Evolutionary conservation across 1,140 invertebrate genomes (phyloP).

Genomic region (Oscheius sp.): DNA sequence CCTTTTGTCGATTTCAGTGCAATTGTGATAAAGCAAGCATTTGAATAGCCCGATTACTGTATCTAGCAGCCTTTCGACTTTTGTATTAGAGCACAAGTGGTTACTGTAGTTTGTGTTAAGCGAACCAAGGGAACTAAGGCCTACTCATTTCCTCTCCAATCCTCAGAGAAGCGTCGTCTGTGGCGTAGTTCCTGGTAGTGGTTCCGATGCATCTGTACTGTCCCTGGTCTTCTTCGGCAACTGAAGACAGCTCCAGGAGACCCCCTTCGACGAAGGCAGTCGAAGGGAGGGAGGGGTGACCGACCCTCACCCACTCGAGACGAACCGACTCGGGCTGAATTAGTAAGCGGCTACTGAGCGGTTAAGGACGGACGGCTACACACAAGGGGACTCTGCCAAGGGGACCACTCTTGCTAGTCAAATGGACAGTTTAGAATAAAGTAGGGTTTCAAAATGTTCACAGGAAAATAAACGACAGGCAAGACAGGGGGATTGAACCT

Average conservation of each 20-base stretch:
- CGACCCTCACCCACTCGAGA: slow-evolving; percentile 52
- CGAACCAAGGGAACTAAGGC: too few relatives aligned
- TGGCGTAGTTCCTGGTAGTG: slow-evolving; percentile 44
- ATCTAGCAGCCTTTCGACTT: too few relatives aligned
- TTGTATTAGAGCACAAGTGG: too few relatives aligned
- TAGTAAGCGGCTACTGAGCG: slow-evolving; percentile 6
- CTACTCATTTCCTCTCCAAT: too few relatives aligned
- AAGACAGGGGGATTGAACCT: too few relatives aligned
- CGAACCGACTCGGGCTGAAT: slow-evolving; percentile 51
- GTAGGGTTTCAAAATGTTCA: too few relatives aligned
- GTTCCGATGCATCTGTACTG: slow-evolving; percentile 53
- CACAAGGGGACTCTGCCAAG: background rate
- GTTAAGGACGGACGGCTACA: slow-evolving; percentile 1
- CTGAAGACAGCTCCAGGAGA: slow-evolving; percentile 48
- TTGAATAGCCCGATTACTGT: too few relatives aligned
- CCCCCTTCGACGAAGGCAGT: slow-evolving; percentile 43
- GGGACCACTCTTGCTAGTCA: background rate
- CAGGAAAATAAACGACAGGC: too few relatives aligned
- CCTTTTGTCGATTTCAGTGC: too few relatives aligned
- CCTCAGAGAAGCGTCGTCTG: slow-evolving; percentile 53
- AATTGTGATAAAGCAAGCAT: too few relatives aligned
- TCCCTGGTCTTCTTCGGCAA: slow-evolving; percentile 43
- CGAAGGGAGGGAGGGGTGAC: slow-evolving; percentile 41
- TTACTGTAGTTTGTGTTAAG: too few relatives aligned
- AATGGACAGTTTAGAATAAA: too few relatives aligned